Evolutionary conservation across 2,888 invertebrate species (phyloP), one percentile per base, ranked within the genome.

Genomic region (Incurvaria masculella): DNA sequence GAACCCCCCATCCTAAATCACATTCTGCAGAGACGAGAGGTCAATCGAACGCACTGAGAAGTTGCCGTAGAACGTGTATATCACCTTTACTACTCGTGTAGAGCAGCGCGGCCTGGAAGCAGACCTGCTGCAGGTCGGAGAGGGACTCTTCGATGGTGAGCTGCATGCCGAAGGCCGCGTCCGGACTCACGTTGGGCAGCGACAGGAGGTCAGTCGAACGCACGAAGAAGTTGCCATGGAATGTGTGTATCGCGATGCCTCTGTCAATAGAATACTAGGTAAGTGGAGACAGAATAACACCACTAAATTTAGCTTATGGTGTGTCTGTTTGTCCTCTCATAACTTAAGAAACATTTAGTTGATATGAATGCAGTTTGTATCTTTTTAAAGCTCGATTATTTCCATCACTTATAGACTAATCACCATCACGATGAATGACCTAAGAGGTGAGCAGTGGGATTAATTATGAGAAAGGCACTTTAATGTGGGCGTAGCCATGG

Each of bases 141-240:
- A 97, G 75, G 56, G 84, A 89, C 69, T 97, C 97, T 56, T 98
- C 98, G 47, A 98, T 94, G 2, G 94, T 86, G 52, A 97, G 88
- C 79, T 99, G 98, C 91, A 98, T 97, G 44, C 94, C 98, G 69
- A 96, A 97, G 17, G 95, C 97, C 4, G 96, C 91, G 73, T 99
- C 99, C 0, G 99, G 98, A 64, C 97, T 98, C 50, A 97, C 90
- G 78, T 98, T 98, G 38, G 99, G 97, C 57, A 99, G 74, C 11
- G 96, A 94, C 49, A 99, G 79, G 48, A 99, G 80, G 78, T 99
- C 98, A 3, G 97, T 97, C 0, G 98, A 97, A 3, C 99, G 85
- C 45, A 99, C 98, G 74, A 99, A 99, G 84, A 97, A 97, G 75
- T 98, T 98, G 39, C 99, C 99, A 76, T 98, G 97, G 86, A 99